These are phyloP conservation scores for Saccopteryx bilineata DNA, from an alignment of 2,113 vertebrate species.

Conservation along the genomic window DNA sequence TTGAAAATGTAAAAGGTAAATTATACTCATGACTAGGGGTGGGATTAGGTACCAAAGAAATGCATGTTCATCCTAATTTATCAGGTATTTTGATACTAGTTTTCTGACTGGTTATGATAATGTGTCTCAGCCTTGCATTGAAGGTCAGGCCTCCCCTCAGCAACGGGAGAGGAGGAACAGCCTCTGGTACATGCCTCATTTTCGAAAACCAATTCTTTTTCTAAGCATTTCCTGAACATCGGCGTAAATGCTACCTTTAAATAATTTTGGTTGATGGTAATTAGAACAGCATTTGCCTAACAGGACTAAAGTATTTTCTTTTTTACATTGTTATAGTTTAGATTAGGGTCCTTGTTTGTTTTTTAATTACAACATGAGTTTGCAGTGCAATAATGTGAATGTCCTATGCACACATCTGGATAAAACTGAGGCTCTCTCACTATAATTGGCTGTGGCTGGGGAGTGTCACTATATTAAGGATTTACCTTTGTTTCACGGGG, in stretches of 20 bases:
- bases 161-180: not conserved
- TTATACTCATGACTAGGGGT: not conserved
- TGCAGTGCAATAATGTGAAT: not conserved
- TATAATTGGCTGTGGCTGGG: not conserved
- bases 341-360: not conserved
- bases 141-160: not conserved
- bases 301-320: not conserved
- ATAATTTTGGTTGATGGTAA: not conserved
- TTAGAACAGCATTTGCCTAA: not conserved
- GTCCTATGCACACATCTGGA: not conserved
- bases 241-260: not conserved
- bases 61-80: too few species aligned
- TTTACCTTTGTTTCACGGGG: not conserved
- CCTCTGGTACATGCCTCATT: not conserved
- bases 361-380: not conserved
- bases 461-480: not conserved
- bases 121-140: not conserved
- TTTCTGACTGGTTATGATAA: not conserved
- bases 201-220: not conserved
- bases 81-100: not conserved
- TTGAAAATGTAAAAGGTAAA: not conserved
- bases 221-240: not conserved
- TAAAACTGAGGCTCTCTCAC: not conserved
- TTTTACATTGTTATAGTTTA: not conserved
- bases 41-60: not conserved